A percentile compares a stretch with the other conserved stretches of the same genome.
Evolutionary conservation across 2,797 vertebrate genomes (phyloP).

Genomic region (Artibeus jamaicensis): DNA sequence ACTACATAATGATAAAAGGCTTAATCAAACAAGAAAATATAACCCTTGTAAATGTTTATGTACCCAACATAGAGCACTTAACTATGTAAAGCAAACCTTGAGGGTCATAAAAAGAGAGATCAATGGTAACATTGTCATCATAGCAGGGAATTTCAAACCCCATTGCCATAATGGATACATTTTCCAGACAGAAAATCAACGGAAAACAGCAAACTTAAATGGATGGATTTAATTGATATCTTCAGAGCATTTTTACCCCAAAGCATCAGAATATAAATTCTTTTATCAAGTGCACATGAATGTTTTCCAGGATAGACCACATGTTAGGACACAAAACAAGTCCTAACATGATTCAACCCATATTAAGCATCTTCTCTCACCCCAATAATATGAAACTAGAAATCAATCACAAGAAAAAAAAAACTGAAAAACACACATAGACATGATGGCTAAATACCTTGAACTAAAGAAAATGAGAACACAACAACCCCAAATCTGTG

Average conservation of each 20-base stretch:
- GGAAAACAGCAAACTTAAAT: too few species aligned
- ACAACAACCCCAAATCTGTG: not conserved
- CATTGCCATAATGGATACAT: too few species aligned
- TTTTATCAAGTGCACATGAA: too few species aligned
- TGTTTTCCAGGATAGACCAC: too few species aligned
- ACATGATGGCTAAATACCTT: too few species aligned
- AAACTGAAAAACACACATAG: not conserved
- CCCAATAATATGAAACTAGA: not conserved
- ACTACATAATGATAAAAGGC: not conserved
- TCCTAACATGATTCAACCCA: not conserved
- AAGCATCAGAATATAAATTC: not conserved
- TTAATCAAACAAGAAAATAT: not conserved
- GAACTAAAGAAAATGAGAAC: not conserved
- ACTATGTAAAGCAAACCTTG: not conserved
- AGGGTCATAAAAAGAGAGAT: not conserved
- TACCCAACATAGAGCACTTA: not conserved
- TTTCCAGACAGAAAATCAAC: too few species aligned
- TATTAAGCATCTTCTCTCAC: not conserved
- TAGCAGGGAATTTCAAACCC: too few species aligned
- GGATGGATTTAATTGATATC: not conserved
- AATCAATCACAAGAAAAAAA: not conserved
- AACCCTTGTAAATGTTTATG: not conserved
- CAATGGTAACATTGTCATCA: not conserved
- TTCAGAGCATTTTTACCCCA: not conserved
- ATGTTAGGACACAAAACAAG: not conserved